Percentiles rank a stretch among this genome's conserved stretches.
Conservation (phyloP, 2,797 vertebrate genomes). For the Eleutherodactylus coqui region DNA sequence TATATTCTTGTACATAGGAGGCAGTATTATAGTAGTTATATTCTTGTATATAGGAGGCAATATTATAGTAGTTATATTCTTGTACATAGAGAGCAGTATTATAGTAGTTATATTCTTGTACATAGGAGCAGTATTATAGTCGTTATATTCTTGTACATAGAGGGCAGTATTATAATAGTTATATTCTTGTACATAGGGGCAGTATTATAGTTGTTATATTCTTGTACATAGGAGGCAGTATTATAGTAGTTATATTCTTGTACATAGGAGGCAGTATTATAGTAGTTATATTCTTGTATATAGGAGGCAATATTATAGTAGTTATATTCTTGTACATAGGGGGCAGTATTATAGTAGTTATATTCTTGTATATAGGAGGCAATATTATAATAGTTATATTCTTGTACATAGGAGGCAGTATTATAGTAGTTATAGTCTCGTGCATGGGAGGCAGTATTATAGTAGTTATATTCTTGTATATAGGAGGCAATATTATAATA, state of each 20-base stretch:
- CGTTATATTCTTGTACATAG: neutral
- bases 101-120: neutral
- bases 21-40: conserved; percentile 1
- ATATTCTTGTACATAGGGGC: neutral
- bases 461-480: too few relatives aligned
- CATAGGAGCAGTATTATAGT: neutral
- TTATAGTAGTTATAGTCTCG: too few relatives aligned
- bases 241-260: neutral
- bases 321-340: too few relatives aligned
- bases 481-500: too few relatives aligned
- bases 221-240: neutral
- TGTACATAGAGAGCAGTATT: neutral
- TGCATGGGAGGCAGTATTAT: too few relatives aligned
- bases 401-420: too few relatives aligned
- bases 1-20: conserved; percentile 7
- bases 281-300: too few relatives aligned
- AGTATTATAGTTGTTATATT: neutral
- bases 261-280: neutral
- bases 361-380: neutral
- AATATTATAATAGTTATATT: neutral
- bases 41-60: neutral
- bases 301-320: too few relatives aligned
- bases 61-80: neutral
- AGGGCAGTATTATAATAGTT: neutral
- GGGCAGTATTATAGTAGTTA: neutral